phyloP scores from a whole-genome alignment of 2,888 invertebrate genomes.

The Lepidocyrtoides sp. region DNA sequence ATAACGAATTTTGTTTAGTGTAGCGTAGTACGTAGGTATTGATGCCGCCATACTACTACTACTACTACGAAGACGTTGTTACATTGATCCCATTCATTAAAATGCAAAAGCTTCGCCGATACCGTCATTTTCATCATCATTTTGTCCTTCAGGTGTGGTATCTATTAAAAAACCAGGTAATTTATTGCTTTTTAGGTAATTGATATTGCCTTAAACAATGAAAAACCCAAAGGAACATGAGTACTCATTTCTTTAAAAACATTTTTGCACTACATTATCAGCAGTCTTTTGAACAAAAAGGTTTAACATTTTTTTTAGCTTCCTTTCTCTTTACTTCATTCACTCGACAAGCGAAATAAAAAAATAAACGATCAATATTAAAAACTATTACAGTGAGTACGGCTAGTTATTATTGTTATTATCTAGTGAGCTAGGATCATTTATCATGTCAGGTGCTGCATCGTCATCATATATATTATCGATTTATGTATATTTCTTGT shows the following conservation, averaged over 20 bases:
- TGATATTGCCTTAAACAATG: slow-evolving; percentile 76
- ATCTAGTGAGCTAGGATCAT: slow-evolving; percentile 8
- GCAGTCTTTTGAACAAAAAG: neutral
- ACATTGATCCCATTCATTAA: slow-evolving; percentile 54
- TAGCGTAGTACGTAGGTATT: neutral
- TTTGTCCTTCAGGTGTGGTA: slow-evolving; percentile 74
- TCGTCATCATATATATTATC: slow-evolving; percentile 39
- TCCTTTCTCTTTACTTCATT: slow-evolving; percentile 27
- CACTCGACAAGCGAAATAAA: neutral
- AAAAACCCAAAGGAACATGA: slow-evolving; percentile 21
- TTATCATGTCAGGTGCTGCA: slow-evolving; percentile 46
- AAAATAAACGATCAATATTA: slow-evolving; percentile 37
- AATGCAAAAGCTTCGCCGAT: slow-evolving; percentile 17
- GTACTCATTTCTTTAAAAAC: slow-evolving; percentile 12
- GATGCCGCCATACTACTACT: neutral
- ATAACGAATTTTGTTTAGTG: too few relatives aligned
- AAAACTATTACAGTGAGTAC: slow-evolving; percentile 6
- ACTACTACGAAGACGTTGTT: neutral
- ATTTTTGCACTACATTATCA: slow-evolving; percentile 27
- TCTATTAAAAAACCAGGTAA: slow-evolving; percentile 62
- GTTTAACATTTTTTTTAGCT: neutral
- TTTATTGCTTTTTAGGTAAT: slow-evolving; percentile 73
- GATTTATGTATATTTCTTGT: neutral
- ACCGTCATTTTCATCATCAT: neutral
- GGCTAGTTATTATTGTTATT: neutral